Evolutionary conservation across 2,888 invertebrate genomes (phyloP), one percentile per base, ranked within the genome.

Genomic region (Andrena trimmerana): DNA sequence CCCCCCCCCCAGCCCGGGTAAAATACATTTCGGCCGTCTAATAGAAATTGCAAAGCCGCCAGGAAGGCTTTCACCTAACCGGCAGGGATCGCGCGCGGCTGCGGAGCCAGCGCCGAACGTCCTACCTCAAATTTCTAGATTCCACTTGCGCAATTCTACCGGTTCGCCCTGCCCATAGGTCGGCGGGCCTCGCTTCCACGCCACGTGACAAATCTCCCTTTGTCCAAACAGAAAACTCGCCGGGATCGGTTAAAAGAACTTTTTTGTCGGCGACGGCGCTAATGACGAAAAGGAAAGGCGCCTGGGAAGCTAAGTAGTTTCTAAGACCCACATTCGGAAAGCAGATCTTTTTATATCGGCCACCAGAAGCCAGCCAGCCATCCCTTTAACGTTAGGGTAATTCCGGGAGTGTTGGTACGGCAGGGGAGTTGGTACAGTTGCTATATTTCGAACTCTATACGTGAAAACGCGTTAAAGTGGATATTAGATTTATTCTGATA

Each of bases 81-180:
- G 42, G 42, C 42, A 42, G 13, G 31, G 36, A 33, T 36, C 72
- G 78, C 68, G 74, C 31, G 75, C 59, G 60, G 31, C 68, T 59
- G 27, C 48, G 48, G 70, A 75, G 71, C 78, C 69, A 71, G 67
- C 20, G 48, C 52, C 63, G 50, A 63, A 71, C 71, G 72, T 84
- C 74, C 80, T 85, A 83, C 62, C 83, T 81, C 81, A 87, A 88
- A 88, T 88, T 88, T 88, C 74, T 83, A 83, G 80, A 81, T 68
- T 69, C 42, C 24, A 36, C 31, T 88, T 88, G 70, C 80, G 87
- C 85, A 88, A 88, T 59, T 13, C 33, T 63, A 59, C 63, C 65
- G 62, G 42, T 75, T 68, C 20, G 63, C 62, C 29, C 31, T 83
- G 29, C 54, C 8, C 52, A 57, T 24, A 59, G 48, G 54, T 20